phyloP scores from a whole-genome alignment of 2,797 vertebrate species.

The Artibeus jamaicensis region DNA sequence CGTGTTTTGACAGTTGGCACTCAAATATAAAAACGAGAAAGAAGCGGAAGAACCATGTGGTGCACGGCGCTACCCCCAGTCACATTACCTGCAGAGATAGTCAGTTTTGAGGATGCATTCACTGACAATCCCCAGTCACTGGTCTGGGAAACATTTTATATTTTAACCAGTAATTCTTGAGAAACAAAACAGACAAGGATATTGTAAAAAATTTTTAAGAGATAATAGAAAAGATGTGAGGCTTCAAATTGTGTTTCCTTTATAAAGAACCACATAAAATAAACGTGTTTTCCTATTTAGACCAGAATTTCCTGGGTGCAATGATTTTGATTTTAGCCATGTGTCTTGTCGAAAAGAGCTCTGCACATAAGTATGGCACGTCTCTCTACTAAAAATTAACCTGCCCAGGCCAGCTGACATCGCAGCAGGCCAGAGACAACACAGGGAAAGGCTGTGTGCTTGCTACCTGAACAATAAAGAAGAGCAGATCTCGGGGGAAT shows the following conservation, averaged over 20 bases:
- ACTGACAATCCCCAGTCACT: neutral
- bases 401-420: neutral
- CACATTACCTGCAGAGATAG: neutral
- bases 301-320: neutral
- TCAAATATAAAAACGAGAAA: neutral
- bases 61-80: fast-evolving
- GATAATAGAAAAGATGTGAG: neutral
- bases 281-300: neutral
- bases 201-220: neutral
- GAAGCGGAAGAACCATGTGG: neutral
- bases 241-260: neutral
- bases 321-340: neutral
- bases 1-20: neutral
- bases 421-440: neutral
- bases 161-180: neutral
- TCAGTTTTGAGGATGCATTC: neutral
- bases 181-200: neutral
- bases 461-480: neutral
- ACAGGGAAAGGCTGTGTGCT: neutral
- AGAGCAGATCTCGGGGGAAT: neutral
- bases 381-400: constrained; percentile 62
- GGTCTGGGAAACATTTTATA: neutral
- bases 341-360: neutral
- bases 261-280: neutral
- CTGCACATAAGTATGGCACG: neutral